Conservation (phyloP, 2,888 invertebrate species). For the Strigamia maritima region DNA sequence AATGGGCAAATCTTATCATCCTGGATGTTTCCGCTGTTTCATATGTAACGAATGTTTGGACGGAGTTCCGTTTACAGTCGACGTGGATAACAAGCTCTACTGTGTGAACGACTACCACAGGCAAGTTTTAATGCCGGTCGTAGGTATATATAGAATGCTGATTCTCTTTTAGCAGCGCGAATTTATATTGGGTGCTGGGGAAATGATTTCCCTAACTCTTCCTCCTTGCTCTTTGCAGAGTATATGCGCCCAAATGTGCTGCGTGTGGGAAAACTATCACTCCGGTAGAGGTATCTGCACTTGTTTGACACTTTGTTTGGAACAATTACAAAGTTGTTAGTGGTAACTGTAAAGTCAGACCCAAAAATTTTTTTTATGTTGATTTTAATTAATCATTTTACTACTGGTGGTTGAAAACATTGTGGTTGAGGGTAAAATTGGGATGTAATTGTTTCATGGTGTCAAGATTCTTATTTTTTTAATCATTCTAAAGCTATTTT, state of each 20-base stretch:
- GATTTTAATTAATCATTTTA: no score
- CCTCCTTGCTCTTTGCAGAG: constrained; percentile 58
- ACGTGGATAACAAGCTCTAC: constrained; percentile 96
- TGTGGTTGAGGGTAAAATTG: neutral
- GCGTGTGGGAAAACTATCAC: constrained; percentile 92
- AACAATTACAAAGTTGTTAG: neutral
- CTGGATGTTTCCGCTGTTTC: constrained; percentile 97
- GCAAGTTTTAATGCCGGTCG: constrained; percentile 47
- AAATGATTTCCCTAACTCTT: constrained; percentile 46
- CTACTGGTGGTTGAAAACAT: neutral
- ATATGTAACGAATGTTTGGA: constrained; percentile 96
- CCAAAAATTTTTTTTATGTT: no score
- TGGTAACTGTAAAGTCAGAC: no score
- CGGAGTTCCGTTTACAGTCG: constrained; percentile 97
- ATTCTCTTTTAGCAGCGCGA: no score
- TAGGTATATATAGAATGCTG: no score
- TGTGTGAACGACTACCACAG: constrained; percentile 95
- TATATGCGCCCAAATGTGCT: constrained; percentile 98
- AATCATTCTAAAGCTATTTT: no score
- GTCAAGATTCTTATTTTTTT: neutral
- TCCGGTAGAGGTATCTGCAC: constrained; percentile 69
- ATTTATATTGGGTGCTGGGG: no score
- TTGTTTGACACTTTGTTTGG: neutral
- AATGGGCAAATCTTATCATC: constrained; percentile 98
- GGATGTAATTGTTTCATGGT: constrained; percentile 1